Evolutionary conservation across 2,888 invertebrate species (phyloP).

Genomic region (Shargacucullia verbasci): DNA sequence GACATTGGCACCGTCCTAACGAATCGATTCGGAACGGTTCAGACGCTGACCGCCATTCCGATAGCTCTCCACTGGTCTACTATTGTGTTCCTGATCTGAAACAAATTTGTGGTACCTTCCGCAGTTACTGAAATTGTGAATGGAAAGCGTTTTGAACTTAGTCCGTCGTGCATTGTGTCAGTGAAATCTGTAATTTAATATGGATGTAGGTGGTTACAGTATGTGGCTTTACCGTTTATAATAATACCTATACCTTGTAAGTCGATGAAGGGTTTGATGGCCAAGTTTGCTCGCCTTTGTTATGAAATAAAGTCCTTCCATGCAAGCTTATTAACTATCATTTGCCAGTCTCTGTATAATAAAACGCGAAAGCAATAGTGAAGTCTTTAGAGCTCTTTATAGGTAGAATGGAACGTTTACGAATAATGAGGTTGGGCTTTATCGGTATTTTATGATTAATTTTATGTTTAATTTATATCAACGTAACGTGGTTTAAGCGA

Average conservation of each 20-base stretch:
- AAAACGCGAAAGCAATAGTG: not conserved
- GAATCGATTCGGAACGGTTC: conserved; percentile 78
- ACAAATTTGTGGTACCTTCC: conserved; percentile 51
- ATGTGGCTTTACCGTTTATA: not conserved
- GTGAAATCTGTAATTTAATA: conserved; percentile 7
- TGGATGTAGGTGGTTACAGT: not conserved
- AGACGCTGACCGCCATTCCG: conserved; percentile 62
- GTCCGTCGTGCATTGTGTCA: conserved; percentile 4
- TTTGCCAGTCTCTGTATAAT: not conserved
- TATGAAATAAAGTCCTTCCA: not conserved
- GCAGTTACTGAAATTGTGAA: conserved; percentile 28
- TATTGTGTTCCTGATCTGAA: conserved; percentile 40
- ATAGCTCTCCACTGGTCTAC: conserved; percentile 65
- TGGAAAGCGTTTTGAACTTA: conserved; percentile 12
- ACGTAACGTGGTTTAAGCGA: conserved; percentile 8
- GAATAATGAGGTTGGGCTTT: too few species aligned
- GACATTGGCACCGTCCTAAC: conserved; percentile 72
- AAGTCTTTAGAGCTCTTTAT: too few species aligned
- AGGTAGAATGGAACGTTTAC: too few species aligned
- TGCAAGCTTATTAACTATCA: conserved; percentile 8
- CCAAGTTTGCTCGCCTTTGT: not conserved
- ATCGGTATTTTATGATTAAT: not conserved
- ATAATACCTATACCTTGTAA: not conserved
- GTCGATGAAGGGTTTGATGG: not conserved
- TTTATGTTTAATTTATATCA: conserved; percentile 2